phyloP scores from a whole-genome alignment of 2,797 vertebrate genomes.

The Anisognathus igniventris region DNA sequence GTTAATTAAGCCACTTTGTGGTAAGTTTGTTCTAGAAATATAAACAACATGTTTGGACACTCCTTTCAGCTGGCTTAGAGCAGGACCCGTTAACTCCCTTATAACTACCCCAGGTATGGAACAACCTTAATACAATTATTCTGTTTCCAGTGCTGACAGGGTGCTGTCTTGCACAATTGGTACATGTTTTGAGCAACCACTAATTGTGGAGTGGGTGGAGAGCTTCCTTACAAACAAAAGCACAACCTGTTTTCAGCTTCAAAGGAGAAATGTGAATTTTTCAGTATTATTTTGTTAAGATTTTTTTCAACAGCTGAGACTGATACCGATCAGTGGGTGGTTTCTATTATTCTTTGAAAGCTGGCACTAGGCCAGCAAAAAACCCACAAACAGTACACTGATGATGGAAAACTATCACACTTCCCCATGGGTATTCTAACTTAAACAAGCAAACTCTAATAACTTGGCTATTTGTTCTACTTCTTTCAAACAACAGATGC shows the following conservation, averaged over 20 bases:
- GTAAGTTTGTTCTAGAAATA: background rate
- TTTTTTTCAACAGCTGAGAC: background rate
- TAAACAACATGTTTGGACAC: background rate
- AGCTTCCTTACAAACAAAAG: background rate
- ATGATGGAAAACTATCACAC: background rate
- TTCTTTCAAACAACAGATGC: background rate
- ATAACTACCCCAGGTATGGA: background rate
- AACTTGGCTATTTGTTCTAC: background rate
- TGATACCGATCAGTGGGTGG: background rate
- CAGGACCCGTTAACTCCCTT: background rate
- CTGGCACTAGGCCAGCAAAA: background rate
- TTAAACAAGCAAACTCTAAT: background rate
- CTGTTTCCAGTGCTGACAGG: background rate
- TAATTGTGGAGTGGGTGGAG: background rate
- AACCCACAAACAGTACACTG: background rate
- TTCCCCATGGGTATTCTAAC: background rate
- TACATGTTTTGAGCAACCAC: background rate
- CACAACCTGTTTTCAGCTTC: background rate
- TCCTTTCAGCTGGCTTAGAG: background rate
- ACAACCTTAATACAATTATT: background rate
- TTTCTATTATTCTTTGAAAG: conserved; percentile 1
- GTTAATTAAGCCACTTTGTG: background rate
- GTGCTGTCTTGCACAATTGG: background rate
- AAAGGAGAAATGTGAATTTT: background rate
- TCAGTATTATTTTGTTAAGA: background rate